These are phyloP conservation scores for Heliconius sara DNA, from an alignment of 2,888 invertebrate species.

Conservation along the genomic window DNA sequence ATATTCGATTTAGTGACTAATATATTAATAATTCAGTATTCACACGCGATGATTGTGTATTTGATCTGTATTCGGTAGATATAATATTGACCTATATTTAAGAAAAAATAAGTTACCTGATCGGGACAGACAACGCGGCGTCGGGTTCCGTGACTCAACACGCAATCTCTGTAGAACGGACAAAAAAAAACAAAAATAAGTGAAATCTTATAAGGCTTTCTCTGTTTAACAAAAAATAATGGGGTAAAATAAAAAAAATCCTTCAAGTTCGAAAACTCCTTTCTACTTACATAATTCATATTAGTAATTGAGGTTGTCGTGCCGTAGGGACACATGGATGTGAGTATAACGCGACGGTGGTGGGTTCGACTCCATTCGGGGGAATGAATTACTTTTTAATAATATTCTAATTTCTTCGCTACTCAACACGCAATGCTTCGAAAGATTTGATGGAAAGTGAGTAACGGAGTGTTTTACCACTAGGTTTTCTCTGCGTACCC, in stretches of 20 bases:
- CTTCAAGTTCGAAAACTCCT: no score
- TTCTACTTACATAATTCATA: no score
- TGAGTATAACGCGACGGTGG: background rate
- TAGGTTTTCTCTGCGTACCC: background rate
- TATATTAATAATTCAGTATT: no score
- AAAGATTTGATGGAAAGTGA: background rate
- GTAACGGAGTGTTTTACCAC: background rate
- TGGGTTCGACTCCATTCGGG: background rate
- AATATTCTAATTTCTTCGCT: background rate
- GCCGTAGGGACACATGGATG: no score
- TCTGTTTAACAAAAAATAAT: background rate
- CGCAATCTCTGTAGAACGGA: background rate
- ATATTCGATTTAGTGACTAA: no score
- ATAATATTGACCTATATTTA: no score
- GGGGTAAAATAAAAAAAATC: no score
- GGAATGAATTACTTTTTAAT: background rate
- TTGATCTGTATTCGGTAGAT: no score
- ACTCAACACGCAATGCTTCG: background rate
- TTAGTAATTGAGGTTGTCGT: no score
- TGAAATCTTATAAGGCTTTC: background rate
- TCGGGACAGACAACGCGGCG: background rate
- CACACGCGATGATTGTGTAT: no score
- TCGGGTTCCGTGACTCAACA: background rate
- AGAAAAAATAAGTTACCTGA: no score
- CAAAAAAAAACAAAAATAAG: background rate